Conservation (phyloP, 2,113 vertebrate species). For the Callipepla squamata region DNA sequence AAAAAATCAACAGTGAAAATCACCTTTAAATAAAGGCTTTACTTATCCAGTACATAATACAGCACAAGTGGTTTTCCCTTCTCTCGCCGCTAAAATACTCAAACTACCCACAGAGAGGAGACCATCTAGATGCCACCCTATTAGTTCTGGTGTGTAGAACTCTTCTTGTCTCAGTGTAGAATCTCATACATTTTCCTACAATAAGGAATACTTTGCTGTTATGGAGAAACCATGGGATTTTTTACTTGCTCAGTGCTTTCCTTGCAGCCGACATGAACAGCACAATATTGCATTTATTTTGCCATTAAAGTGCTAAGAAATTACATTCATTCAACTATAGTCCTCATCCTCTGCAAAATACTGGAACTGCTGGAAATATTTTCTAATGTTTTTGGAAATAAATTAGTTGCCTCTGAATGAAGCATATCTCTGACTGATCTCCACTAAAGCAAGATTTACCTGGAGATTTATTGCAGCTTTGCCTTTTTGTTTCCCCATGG, state of each 20-base stretch:
- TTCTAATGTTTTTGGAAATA: slow-evolving; percentile 38
- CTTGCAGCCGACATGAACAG: not conserved
- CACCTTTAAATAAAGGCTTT: not conserved
- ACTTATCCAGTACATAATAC: not conserved
- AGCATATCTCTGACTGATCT: slow-evolving; percentile 54
- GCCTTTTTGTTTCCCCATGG: slow-evolving; percentile 64
- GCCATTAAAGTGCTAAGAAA: not conserved
- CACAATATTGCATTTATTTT: not conserved
- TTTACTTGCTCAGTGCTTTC: not conserved
- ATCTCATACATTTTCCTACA: not conserved
- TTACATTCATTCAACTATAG: not conserved
- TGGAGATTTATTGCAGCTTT: slow-evolving; percentile 68
- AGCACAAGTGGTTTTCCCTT: not conserved
- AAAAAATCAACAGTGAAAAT: not conserved
- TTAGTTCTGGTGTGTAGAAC: not conserved
- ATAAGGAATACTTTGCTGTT: not conserved
- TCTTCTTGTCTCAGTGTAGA: not conserved
- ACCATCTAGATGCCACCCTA: not conserved
- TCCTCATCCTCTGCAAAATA: slow-evolving; percentile 11
- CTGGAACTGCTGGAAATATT: not conserved
- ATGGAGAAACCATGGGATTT: not conserved
- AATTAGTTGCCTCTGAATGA: slow-evolving; percentile 50
- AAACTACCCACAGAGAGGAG: not conserved
- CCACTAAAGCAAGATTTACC: slow-evolving; percentile 53
- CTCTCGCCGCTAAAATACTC: not conserved